These are phyloP conservation scores for Aelia acuminata DNA, from an alignment of 2,888 invertebrate genomes.

Conservation along the genomic window DNA sequence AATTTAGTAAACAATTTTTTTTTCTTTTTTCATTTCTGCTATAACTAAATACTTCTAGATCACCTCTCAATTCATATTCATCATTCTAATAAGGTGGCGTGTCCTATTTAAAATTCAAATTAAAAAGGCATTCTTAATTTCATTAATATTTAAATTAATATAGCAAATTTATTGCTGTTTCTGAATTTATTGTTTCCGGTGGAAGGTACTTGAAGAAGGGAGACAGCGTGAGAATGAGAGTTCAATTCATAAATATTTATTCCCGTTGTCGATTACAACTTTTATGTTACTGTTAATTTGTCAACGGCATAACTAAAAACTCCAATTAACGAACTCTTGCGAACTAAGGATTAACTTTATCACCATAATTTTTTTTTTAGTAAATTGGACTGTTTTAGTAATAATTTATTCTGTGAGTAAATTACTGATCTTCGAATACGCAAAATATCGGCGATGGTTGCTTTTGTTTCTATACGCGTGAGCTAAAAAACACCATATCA, in stretches of 20 bases:
- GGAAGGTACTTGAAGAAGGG: neutral
- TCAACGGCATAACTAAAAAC: neutral
- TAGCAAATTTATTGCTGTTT: constrained; percentile 11
- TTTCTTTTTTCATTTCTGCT: neutral
- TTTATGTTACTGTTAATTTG: neutral
- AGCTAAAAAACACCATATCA: too few relatives aligned
- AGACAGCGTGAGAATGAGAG: constrained; percentile 30
- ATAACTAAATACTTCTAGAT: neutral
- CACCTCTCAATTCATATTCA: constrained; percentile 2
- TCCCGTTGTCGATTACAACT: neutral
- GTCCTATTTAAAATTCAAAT: constrained; percentile 55
- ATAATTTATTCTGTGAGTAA: too few relatives aligned
- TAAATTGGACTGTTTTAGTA: neutral
- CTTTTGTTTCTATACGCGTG: too few relatives aligned
- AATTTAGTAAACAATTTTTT: constrained; percentile 8
- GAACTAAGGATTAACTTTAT: neutral
- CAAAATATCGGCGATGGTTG: too few relatives aligned
- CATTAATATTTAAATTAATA: constrained; percentile 58
- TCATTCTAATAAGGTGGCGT: constrained; percentile 42
- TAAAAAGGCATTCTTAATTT: constrained; percentile 53
- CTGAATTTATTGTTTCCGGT: constrained; percentile 49
- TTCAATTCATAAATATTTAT: constrained; percentile 26
- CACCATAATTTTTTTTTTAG: neutral
- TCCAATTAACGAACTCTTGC: neutral
- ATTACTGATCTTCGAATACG: too few relatives aligned